phyloP scores from a whole-genome alignment of 1,140 invertebrate species.

The Nylanderia fulva region DNA sequence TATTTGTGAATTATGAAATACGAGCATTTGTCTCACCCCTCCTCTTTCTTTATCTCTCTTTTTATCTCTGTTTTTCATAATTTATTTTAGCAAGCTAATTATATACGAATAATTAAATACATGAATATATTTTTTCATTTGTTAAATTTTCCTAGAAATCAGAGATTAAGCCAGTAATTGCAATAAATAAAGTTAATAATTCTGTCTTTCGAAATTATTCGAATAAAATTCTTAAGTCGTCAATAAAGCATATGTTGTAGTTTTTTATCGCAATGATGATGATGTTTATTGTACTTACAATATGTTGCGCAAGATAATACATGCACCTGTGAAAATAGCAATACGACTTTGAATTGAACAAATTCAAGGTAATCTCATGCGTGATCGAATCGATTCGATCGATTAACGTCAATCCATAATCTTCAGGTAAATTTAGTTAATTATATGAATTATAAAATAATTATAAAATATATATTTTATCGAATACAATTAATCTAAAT shows the following conservation, averaged over 20 bases:
- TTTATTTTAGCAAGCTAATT: neutral
- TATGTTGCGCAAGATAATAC: neutral
- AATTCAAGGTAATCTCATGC: neutral
- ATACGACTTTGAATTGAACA: neutral
- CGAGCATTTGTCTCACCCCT: neutral
- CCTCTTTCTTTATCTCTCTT: neutral
- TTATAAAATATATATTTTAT: neutral
- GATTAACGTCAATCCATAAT: neutral
- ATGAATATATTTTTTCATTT: neutral
- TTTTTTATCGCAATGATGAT: neutral
- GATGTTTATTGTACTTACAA: neutral
- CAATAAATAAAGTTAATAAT: too few relatives aligned
- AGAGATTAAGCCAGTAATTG: neutral
- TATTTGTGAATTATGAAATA: neutral
- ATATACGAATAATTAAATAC: neutral
- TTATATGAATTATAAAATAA: too few relatives aligned
- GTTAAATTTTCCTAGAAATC: neutral
- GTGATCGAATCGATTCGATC: neutral
- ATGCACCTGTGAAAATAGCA: constrained; percentile 21
- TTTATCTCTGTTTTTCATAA: too few relatives aligned
- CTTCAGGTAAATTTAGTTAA: neutral
- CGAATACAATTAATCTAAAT: neutral
- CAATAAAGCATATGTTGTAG: neutral
- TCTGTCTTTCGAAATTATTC: neutral
- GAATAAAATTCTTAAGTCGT: neutral